Conservation (phyloP, 2,113 vertebrate species). For the Callopanchax toddi region DNA sequence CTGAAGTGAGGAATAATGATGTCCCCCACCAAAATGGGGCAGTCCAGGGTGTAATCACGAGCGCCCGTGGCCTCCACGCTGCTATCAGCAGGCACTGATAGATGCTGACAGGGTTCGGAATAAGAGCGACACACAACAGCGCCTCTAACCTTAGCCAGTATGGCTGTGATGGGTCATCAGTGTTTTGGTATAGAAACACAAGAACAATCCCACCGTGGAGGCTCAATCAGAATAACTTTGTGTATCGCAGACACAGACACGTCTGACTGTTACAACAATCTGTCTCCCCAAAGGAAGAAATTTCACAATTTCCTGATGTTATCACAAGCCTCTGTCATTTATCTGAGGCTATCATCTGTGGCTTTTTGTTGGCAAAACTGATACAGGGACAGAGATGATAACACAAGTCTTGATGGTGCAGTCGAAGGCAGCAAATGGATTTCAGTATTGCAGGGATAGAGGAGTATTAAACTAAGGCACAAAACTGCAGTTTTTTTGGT, state of each 20-base stretch:
- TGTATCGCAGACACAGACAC: background rate
- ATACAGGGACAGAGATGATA: background rate
- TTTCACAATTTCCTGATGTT: background rate
- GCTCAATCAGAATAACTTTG: background rate
- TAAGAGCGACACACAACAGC: slow-evolving; percentile 34
- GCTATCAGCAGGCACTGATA: slow-evolving; percentile 42
- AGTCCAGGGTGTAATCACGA: slow-evolving; percentile 35
- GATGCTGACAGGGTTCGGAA: slow-evolving; percentile 60
- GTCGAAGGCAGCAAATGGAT: no score
- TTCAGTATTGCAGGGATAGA: no score
- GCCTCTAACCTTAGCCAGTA: slow-evolving; percentile 46
- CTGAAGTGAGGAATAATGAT: slow-evolving; percentile 37
- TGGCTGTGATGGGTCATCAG: slow-evolving; percentile 18
- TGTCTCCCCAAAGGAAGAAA: background rate
- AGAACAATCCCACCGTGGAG: background rate
- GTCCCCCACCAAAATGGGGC: slow-evolving; percentile 15
- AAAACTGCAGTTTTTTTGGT: no score
- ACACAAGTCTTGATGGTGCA: background rate
- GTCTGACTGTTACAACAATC: background rate
- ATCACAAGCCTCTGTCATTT: background rate
- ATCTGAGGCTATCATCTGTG: background rate
- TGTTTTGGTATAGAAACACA: slow-evolving; percentile 34
- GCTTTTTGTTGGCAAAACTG: background rate
- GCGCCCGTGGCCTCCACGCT: slow-evolving; percentile 33
- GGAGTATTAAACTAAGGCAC: no score